Evolutionary conservation across 2,113 vertebrate genomes (phyloP), one percentile per base, ranked within the genome.

Genomic region (Scatophagus argus): DNA sequence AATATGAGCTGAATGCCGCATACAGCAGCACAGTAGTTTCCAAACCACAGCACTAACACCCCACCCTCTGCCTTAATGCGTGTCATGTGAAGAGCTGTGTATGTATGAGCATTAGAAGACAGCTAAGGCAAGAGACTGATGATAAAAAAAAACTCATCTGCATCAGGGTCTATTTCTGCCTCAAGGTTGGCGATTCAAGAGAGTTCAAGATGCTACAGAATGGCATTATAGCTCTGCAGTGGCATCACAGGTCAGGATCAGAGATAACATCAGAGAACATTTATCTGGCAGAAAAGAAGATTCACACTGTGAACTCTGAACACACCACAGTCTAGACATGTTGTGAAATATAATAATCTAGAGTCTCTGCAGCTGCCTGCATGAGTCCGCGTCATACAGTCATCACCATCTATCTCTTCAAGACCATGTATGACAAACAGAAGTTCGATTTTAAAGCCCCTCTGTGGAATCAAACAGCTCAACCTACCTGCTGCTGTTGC

Each of bases 401-500:
- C 67, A n/a, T 36, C 23, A 36, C 23, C 49, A 38, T 52, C 32
- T 23, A 4, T 13, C 12, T 44, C 14, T n/a, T 29, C 38, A 16
- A 36, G 13, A 51, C 25, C 75, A 41, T 59, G 23, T 55, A 23
- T 17, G 10, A 59, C 17, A 12, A 21, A 66, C 14, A 73, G 44
- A 29, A 47, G 47, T n/a, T 12, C 8, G 7, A 17, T 27, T 25
- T 47, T 5, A 65, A 2, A 51, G 16, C 19, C 8, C 17, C 47
- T 61, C 29, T 19, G 25, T 34, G 8, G 11, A 55, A 23, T 67
- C 65, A 59, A 62, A 77, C 43, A 36, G 52, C 74, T 74, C 74
- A 89, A n/a, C 93, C 79, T 83, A 92, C 93, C 93, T 90, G 82
- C 38, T 70, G 63, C 34, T 74, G 80, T 14, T 79, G 49, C 23